phyloP scores from a whole-genome alignment of 2,888 invertebrate species.

The Drosophila kambysellisi region DNA sequence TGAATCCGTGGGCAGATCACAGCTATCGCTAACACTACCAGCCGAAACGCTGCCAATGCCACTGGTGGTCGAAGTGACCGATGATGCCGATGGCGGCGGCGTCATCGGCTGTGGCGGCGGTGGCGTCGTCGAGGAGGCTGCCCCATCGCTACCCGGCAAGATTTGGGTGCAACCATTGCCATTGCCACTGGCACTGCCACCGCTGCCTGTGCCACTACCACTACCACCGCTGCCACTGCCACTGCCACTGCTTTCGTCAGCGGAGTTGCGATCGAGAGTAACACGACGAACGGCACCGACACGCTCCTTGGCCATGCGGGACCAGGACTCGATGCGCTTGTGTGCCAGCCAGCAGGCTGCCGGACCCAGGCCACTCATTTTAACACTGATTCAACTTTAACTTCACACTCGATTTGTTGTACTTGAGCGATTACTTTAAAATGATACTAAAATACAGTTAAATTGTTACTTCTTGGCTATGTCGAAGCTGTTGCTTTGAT shows the following conservation, averaged over 20 bases:
- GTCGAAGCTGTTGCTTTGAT: conserved; percentile 6
- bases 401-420: background rate
- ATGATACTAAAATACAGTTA: background rate
- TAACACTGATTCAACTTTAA: conserved; percentile 18
- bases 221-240: conserved; percentile 40
- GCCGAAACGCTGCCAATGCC: conserved; percentile 83
- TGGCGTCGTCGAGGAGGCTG: conserved; percentile 66
- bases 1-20: conserved; percentile 84
- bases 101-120: conserved; percentile 81
- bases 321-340: conserved; percentile 91
- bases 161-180: conserved; percentile 51
- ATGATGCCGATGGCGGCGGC: conserved; percentile 84
- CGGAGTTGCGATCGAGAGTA: conserved; percentile 83
- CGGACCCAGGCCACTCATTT: conserved; percentile 90
- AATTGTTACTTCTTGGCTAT: background rate
- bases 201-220: background rate
- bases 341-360: conserved; percentile 92
- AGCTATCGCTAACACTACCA: conserved; percentile 84
- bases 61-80: conserved; percentile 84
- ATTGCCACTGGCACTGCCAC: conserved; percentile 51
- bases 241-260: conserved; percentile 74
- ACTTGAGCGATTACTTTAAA: background rate
- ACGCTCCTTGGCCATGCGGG: conserved; percentile 90
- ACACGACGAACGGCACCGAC: conserved; percentile 85
- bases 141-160: conserved; percentile 52